Base-by-base conservation (phyloP, 2,888 invertebrate genomes). In the Zonitis immaculata region DNA sequence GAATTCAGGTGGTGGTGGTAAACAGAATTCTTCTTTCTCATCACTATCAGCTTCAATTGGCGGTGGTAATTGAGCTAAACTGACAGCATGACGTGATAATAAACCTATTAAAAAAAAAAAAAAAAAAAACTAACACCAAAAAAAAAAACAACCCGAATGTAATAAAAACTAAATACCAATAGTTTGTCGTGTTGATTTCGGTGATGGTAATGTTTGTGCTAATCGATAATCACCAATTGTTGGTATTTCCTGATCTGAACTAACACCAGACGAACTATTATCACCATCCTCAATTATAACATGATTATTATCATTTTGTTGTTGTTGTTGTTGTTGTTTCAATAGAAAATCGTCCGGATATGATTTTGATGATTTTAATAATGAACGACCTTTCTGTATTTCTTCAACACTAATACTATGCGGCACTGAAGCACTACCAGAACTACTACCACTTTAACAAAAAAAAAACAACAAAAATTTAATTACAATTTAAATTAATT, bases 371-470 rank as follows among this genome's bases (percentile, higher is more conserved):
- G 89, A 88, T 73, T 91, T 91, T 54, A 94, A 79, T 66, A 89
- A 86, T 25, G 88, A 89, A 61, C 91, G 82, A 59, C 91, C 89
- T 74, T 90, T 91, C 73, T 91, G 91, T 50, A 92, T 91, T 76
- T 92, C 92, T 73, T 92, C 91, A 53, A 91, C 91, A 48, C 89
- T 90, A 76, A 91, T 87, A 58, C 91, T 91, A 72, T 90, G 91
- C 54, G 90, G 88, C 75, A 90, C 82, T 11, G 89, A 89, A 54
- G 87, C 82, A 18, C 87, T 88, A 74, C 87, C 87, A 52, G 87
- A 87, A 70, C 87, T 86, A 27, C 56, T 56, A 2, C 56, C 56
- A 30, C 49, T 53, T 43, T 14, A 42, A 42, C 9, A 26, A 43
- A 32, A 52, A 49, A 44, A 26, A 28, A 42, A 42, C 42, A 35